These are phyloP conservation scores for Mustela nigripes DNA, from an alignment of 2,113 vertebrate genomes.

Conservation along the genomic window DNA sequence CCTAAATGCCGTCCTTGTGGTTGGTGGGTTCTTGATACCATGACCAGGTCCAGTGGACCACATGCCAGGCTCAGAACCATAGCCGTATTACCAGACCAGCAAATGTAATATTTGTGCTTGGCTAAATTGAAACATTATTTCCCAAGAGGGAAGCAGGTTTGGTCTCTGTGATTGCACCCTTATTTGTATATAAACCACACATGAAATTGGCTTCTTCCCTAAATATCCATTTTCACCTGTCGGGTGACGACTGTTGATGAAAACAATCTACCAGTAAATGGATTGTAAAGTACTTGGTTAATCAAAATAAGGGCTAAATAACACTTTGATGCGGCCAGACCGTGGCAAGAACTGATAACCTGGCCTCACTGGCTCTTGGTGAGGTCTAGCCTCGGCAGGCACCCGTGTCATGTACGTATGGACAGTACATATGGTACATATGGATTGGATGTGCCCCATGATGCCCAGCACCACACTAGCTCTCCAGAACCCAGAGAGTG, in stretches of 20 bases:
- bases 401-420: background rate
- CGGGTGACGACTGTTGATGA: background rate
- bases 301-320: slow-evolving; percentile 53
- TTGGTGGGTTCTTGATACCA: background rate
- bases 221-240: slow-evolving; percentile 58
- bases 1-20: background rate
- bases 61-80: background rate
- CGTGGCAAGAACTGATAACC: background rate
- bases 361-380: background rate
- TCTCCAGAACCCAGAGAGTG: background rate
- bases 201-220: slow-evolving; percentile 20
- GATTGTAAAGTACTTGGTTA: slow-evolving; percentile 60
- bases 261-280: slow-evolving; percentile 64
- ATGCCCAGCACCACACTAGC: background rate
- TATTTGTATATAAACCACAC: slow-evolving; percentile 47
- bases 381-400: background rate
- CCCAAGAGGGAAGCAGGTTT: background rate
- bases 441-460: background rate
- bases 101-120: background rate
- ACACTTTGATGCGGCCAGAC: slow-evolving; percentile 6
- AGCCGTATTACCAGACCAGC: background rate
- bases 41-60: background rate
- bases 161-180: slow-evolving; percentile 11
- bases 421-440: background rate
- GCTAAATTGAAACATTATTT: slow-evolving; percentile 15